Conservation (phyloP, 2,797 vertebrate genomes). For the Rhodeus uyekii region DNA sequence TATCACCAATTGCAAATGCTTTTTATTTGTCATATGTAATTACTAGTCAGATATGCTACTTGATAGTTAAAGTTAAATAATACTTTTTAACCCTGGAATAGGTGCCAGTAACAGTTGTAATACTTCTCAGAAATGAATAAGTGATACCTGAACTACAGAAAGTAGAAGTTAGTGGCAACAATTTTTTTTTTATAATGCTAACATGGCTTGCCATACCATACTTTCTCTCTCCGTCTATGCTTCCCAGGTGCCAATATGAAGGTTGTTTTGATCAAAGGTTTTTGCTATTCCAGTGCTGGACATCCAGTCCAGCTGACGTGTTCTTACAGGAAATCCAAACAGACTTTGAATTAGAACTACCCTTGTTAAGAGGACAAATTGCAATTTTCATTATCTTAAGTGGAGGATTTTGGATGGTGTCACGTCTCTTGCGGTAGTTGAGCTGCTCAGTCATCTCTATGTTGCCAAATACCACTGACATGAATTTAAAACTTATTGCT, state of each 20-base stretch:
- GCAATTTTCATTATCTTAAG: constrained; percentile 53
- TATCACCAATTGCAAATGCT: neutral
- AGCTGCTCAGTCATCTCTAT: constrained; percentile 18
- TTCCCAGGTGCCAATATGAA: neutral
- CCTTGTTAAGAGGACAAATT: constrained; percentile 10
- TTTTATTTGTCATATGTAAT: neutral
- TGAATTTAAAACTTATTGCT: constrained; percentile 30
- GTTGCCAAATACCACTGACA: constrained; percentile 22
- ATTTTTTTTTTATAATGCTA: neutral
- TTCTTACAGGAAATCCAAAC: constrained; percentile 45
- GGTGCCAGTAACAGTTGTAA: neutral
- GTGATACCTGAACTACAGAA: neutral
- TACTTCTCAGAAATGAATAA: neutral
- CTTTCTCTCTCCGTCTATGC: neutral
- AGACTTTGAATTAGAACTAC: constrained; percentile 34
- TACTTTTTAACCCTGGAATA: neutral
- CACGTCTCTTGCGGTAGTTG: constrained; percentile 14
- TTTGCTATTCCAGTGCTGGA: constrained; percentile 8
- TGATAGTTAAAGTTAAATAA: neutral
- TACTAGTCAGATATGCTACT: neutral
- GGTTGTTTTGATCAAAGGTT: constrained; percentile 18
- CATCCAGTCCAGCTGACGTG: neutral
- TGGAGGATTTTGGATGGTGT: constrained; percentile 40
- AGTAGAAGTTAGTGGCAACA: neutral
- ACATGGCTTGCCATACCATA: constrained; percentile 12